Conservation (phyloP, 2,888 invertebrate genomes). For the Dicyrtoma fusca region DNA sequence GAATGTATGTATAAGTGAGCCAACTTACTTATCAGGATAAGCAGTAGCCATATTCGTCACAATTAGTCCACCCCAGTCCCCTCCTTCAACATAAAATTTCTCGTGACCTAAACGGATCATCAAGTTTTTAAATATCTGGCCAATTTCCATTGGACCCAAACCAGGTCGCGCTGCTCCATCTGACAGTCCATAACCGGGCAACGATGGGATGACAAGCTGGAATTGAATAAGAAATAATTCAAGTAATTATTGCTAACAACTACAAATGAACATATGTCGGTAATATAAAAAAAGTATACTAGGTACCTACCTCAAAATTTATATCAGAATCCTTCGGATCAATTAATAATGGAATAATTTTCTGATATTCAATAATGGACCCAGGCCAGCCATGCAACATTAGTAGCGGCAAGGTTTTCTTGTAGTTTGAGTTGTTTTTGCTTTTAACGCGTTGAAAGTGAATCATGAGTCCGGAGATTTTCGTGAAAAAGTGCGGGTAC, state of each 20-base stretch:
- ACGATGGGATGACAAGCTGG: constrained; percentile 61
- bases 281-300: no score
- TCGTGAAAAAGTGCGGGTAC: constrained; percentile 74
- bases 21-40: constrained; percentile 56
- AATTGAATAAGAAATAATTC: neutral
- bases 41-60: constrained; percentile 60
- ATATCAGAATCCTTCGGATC: constrained; percentile 64
- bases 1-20: no score
- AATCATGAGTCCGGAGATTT: constrained; percentile 74
- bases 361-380: constrained; percentile 53
- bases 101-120: constrained; percentile 62
- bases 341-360: constrained; percentile 60
- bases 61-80: constrained; percentile 64
- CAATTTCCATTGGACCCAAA: constrained; percentile 53
- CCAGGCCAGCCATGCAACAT: constrained; percentile 56
- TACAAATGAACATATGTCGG: neutral
- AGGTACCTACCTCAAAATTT: constrained; percentile 60
- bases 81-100: constrained; percentile 62
- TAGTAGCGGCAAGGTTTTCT: constrained; percentile 46
- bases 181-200: constrained; percentile 65
- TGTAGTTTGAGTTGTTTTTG: constrained; percentile 39
- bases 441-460: constrained; percentile 74
- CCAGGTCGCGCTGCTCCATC: constrained; percentile 61
- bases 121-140: constrained; percentile 59
- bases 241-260: neutral